Percentiles rank a stretch among this genome's conserved stretches.
phyloP scores from a whole-genome alignment of 2,113 vertebrate species.

The Regulus satrapa region DNA sequence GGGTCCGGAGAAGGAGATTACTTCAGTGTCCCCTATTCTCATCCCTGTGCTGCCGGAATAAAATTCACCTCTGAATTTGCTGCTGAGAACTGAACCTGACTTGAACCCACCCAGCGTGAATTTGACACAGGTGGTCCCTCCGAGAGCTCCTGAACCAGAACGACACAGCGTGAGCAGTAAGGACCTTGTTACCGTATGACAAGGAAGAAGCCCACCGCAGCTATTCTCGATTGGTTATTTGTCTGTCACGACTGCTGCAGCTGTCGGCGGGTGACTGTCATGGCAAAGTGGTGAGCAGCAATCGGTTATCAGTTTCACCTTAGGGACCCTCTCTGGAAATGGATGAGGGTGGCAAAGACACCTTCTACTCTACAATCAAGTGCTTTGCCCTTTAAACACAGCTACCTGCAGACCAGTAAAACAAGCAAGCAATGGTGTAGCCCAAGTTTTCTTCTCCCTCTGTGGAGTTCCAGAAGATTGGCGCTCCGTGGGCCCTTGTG shows the following conservation, averaged over 20 bases:
- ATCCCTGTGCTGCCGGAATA: neutral
- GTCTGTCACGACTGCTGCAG: neutral
- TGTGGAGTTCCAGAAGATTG: neutral
- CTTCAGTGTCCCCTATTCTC: neutral
- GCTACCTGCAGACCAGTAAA: neutral
- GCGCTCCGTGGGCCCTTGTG: accelerated
- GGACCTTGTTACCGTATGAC: accelerated
- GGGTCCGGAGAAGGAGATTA: neutral
- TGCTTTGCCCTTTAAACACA: neutral
- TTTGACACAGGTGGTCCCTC: neutral
- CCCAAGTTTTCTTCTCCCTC: neutral
- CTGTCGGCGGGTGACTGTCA: accelerated
- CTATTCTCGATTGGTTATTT: neutral
- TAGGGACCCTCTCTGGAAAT: neutral
- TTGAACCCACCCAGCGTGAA: neutral
- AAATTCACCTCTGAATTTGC: neutral
- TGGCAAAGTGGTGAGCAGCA: neutral
- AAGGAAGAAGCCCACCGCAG: neutral
- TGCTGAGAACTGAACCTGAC: neutral
- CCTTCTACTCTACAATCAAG: neutral
- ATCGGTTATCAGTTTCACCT: accelerated
- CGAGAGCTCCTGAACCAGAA: neutral
- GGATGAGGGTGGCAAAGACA: neutral
- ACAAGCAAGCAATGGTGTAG: neutral
- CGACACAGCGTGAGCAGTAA: neutral